phyloP scores from a whole-genome alignment of 2,888 invertebrate genomes.

The Nemoura dubitans region DNA sequence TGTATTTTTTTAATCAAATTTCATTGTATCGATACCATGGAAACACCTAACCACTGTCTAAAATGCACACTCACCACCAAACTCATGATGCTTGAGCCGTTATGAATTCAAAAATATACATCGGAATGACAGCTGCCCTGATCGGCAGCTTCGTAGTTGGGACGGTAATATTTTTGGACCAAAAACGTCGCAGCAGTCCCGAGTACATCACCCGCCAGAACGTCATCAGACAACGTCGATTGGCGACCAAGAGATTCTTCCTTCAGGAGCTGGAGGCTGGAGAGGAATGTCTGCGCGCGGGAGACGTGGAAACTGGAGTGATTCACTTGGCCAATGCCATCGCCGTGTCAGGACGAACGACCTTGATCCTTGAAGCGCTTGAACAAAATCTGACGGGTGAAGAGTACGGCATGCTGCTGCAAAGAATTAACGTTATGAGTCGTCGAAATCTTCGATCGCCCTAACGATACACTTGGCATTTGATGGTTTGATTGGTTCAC shows the following conservation, averaged over 20 bases:
- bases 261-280: conserved; percentile 9
- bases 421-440: background rate
- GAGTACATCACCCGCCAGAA: background rate
- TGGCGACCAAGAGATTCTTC: background rate
- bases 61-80: no score
- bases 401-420: background rate
- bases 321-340: background rate
- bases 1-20: no score
- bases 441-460: background rate
- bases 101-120: background rate
- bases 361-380: background rate
- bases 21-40: no score
- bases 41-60: no score
- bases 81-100: background rate
- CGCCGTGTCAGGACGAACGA: background rate
- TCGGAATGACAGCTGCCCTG: background rate
- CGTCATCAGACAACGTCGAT: background rate
- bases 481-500: background rate
- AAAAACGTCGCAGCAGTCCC: background rate
- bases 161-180: background rate
- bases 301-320: background rate
- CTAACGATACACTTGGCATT: no score
- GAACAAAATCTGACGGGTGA: background rate
- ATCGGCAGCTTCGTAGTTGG: background rate
- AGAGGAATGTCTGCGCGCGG: background rate